These are phyloP conservation scores for Euplexia lucipara DNA, from an alignment of 2,888 invertebrate species.

Conservation along the genomic window DNA sequence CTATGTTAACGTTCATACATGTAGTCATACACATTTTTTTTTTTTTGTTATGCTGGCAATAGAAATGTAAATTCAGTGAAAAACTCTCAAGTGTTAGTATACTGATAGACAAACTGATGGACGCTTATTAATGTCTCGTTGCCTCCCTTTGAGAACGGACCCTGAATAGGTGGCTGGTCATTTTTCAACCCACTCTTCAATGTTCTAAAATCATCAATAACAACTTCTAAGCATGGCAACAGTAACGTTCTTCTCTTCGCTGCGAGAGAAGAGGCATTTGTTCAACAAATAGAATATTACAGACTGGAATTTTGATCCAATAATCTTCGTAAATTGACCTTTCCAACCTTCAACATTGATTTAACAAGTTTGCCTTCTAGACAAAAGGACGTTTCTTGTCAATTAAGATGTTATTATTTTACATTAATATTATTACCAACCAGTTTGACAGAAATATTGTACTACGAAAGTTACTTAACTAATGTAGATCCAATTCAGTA, in stretches of 20 bases:
- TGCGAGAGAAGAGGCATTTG: too few relatives aligned
- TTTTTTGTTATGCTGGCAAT: too few relatives aligned
- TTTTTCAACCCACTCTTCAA: too few relatives aligned
- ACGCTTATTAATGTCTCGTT: too few relatives aligned
- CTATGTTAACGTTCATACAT: too few relatives aligned
- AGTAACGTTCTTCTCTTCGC: too few relatives aligned
- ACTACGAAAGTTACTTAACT: slow-evolving; percentile 9
- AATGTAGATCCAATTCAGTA: slow-evolving; percentile 9
- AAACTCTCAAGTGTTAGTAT: too few relatives aligned
- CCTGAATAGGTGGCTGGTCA: too few relatives aligned
- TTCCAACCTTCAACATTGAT: slow-evolving; percentile 11
- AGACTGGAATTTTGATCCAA: background rate
- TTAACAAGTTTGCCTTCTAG: slow-evolving; percentile 18
- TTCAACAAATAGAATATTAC: background rate
- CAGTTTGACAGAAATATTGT: background rate
- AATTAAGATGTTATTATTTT: slow-evolving; percentile 3
- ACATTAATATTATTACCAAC: background rate
- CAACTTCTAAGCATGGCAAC: background rate
- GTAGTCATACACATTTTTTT: too few relatives aligned
- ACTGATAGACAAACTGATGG: too few relatives aligned
- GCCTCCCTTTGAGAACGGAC: background rate
- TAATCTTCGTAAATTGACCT: slow-evolving; percentile 3
- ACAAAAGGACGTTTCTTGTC: slow-evolving; percentile 6
- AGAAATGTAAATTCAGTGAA: too few relatives aligned
- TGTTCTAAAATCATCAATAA: background rate